Evolutionary conservation across 2,888 invertebrate species (phyloP).

Genomic region (Herminia tarsipennalis): DNA sequence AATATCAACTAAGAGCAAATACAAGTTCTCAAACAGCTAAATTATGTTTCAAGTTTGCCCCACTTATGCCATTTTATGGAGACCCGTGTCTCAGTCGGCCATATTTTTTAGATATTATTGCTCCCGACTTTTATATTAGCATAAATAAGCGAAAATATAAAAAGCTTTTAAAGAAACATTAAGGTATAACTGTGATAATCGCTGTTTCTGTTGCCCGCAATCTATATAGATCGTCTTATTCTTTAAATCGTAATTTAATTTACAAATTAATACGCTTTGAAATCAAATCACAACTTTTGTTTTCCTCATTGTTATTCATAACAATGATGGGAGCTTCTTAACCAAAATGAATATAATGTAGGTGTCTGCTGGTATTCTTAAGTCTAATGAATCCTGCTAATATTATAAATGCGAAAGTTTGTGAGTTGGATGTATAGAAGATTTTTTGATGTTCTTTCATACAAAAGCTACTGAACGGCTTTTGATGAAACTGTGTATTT

Average conservation of each 20-base stretch:
- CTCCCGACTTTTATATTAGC: slow-evolving; percentile 64
- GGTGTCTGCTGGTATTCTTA: too few species aligned
- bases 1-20: slow-evolving; percentile 46
- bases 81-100: slow-evolving; percentile 56
- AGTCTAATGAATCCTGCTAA: too few species aligned
- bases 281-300: slow-evolving; percentile 39
- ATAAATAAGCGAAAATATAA: slow-evolving; percentile 61
- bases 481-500: too few species aligned
- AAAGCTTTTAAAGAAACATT: slow-evolving; percentile 67
- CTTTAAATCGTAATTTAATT: slow-evolving; percentile 40
- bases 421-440: too few species aligned
- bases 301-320: slow-evolving; percentile 41
- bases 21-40: slow-evolving; percentile 58
- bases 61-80: slow-evolving; percentile 64
- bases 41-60: slow-evolving; percentile 65
- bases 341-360: slow-evolving; percentile 10
- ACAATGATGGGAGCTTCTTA: slow-evolving; percentile 26
- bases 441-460: too few species aligned
- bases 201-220: slow-evolving; percentile 49
- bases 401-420: too few species aligned
- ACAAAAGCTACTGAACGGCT: too few species aligned
- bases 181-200: slow-evolving; percentile 55
- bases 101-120: slow-evolving; percentile 65
- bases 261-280: slow-evolving; percentile 33
- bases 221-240: slow-evolving; percentile 46